Evolutionary conservation across 1,140 invertebrate species (phyloP).

Genomic region (Habropoda laboriosa): DNA sequence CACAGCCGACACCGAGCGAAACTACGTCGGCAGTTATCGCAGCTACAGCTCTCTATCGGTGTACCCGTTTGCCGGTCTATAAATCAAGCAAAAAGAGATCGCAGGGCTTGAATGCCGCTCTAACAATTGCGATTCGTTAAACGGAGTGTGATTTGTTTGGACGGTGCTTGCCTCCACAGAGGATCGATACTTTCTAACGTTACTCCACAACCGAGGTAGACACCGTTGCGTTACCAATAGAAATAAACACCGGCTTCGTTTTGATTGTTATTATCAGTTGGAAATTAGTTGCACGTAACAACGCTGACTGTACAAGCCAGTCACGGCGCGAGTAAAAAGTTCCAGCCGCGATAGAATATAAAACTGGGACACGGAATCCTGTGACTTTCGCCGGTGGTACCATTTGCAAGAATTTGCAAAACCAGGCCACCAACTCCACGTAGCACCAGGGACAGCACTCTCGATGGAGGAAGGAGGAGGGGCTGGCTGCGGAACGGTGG

Average conservation of each 20-base stretch:
- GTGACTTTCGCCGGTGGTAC: neutral
- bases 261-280: neutral
- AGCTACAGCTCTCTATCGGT: no score
- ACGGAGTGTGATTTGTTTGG: neutral
- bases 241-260: no score
- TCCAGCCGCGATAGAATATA: no score
- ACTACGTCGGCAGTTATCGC: no score
- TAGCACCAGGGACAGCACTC: neutral
- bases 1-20: no score
- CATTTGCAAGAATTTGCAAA: neutral
- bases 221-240: no score
- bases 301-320: no score
- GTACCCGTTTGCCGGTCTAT: neutral
- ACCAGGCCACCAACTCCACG: accelerated
- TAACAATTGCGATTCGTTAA: neutral
- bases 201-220: neutral
- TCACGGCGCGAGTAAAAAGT: no score
- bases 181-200: neutral
- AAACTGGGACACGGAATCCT: no score
- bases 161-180: no score
- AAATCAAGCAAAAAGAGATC: neutral
- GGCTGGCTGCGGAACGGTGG: neutral
- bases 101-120: neutral
- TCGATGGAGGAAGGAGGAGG: no score
- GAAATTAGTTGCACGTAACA: no score